Evolutionary conservation across 2,888 invertebrate species (phyloP), one percentile per base, ranked within the genome.

Genomic region (Papilio elwesi): DNA sequence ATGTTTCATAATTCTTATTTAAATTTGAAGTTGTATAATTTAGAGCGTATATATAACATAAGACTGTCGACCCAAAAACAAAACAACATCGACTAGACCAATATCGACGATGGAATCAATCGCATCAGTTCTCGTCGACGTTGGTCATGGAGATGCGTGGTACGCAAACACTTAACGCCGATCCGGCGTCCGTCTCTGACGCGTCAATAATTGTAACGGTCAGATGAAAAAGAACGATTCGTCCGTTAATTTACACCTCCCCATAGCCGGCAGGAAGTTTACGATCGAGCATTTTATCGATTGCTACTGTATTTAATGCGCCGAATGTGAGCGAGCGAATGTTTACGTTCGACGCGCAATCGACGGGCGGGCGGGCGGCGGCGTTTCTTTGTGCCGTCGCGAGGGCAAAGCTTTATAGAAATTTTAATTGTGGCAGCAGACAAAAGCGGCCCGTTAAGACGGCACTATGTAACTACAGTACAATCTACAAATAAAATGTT

Each of bases 371-470:
- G 87, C 87, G 87, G 86, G 85, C 87, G 86, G 90, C 92, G 92
- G 92, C 91, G 86, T 89, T 89, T 90, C 92, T 91, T 91, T 92
- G 90, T 91, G 81, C 85, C 77, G 73, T 65, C 76, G 75, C 84
- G 87, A 86, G 85, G 88, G 90, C 90, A 87, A 90, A 90, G 90
- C 89, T 90, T 87, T 89, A 91, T 91, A 84, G 86, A 87, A 90
- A 83, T 89, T 91, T 92, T 91, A 92, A 92, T 91, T 91, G 92
- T 91, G 88, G 87, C 90, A 83, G 86, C 88, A 92, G 90, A 91
- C 90, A 88, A 89, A 90, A 87, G 89, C 85, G 85, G 85, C 84
- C 81, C 83, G 85, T 87, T 88, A 90, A 87, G 82, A 68, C 67
- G 87, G 86, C 81, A 85, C 59, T 62, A 84, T 83, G 84, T 86